phyloP scores from a whole-genome alignment of 2,113 vertebrate genomes.

The Sinocyclocheilus anshuiensis region DNA sequence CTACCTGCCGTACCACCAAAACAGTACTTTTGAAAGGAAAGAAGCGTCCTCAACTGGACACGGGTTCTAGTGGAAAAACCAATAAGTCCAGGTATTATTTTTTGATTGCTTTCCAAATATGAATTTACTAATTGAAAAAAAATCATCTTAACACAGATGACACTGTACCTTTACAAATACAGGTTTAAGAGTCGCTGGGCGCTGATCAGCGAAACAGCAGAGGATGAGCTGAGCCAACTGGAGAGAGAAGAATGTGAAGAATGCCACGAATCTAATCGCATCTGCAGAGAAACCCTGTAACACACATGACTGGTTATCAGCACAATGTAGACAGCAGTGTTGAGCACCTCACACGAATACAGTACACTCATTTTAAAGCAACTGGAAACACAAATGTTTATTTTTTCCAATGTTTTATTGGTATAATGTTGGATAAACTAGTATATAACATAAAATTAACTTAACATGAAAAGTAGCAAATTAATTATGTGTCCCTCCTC shows the following conservation, averaged over 20 bases:
- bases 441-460: background rate
- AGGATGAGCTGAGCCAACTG: conserved; percentile 77
- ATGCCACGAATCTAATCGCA: conserved; percentile 65
- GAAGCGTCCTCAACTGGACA: conserved; percentile 84
- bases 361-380: background rate
- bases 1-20: conserved; percentile 90
- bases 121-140: background rate
- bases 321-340: background rate
- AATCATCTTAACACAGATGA: no score
- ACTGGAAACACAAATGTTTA: background rate
- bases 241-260: conserved; percentile 75
- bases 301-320: conserved; percentile 15
- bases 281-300: conserved; percentile 74
- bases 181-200: conserved; percentile 70
- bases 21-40: conserved; percentile 84
- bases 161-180: conserved; percentile 68
- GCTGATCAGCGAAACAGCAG: conserved; percentile 80
- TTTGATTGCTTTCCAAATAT: no score
- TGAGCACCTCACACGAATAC: background rate
- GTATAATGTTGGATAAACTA: background rate
- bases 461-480: no score
- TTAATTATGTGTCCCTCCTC: background rate
- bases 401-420: background rate
- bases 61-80: conserved; percentile 72
- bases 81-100: background rate